Conservation (phyloP, 2,888 invertebrate species). For the Hanleya hanleyi region DNA sequence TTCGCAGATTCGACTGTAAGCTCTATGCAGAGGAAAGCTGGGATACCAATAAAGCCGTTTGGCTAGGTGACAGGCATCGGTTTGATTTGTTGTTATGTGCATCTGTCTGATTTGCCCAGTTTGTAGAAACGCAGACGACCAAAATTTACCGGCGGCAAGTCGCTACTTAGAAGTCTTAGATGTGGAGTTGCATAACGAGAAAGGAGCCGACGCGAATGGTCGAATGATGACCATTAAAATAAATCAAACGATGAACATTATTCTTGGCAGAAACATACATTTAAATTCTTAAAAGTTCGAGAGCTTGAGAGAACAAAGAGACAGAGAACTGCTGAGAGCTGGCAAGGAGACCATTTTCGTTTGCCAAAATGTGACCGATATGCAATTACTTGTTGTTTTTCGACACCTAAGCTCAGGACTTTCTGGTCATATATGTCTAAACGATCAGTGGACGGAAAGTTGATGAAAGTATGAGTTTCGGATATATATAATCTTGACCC, state of each 20-base stretch:
- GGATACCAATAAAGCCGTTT: too few relatives aligned
- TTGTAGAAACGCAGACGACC: not conserved
- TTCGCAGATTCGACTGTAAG: too few relatives aligned
- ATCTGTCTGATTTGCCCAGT: not conserved
- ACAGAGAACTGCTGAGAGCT: not conserved
- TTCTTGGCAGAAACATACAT: slow-evolving; percentile 2
- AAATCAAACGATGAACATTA: slow-evolving; percentile 1
- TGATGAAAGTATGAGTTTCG: too few relatives aligned
- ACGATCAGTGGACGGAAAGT: too few relatives aligned
- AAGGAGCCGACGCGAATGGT: too few relatives aligned
- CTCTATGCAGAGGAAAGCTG: too few relatives aligned
- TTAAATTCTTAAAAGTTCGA: not conserved
- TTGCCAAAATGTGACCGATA: not conserved
- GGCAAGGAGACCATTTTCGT: not conserved
- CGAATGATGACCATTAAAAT: slow-evolving; percentile 10
- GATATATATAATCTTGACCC: too few relatives aligned
- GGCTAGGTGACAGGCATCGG: too few relatives aligned
- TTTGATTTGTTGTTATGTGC: not conserved
- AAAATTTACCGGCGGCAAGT: not conserved
- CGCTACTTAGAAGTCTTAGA: not conserved
- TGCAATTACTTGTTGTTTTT: not conserved
- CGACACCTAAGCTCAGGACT: too few relatives aligned
- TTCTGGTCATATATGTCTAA: too few relatives aligned
- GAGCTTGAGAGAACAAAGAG: not conserved
- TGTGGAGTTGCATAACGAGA: not conserved